Percentiles rank a stretch among this genome's conserved stretches.
Conservation (phyloP, 2,113 vertebrate genomes). For the Montifringilla adamsi region DNA sequence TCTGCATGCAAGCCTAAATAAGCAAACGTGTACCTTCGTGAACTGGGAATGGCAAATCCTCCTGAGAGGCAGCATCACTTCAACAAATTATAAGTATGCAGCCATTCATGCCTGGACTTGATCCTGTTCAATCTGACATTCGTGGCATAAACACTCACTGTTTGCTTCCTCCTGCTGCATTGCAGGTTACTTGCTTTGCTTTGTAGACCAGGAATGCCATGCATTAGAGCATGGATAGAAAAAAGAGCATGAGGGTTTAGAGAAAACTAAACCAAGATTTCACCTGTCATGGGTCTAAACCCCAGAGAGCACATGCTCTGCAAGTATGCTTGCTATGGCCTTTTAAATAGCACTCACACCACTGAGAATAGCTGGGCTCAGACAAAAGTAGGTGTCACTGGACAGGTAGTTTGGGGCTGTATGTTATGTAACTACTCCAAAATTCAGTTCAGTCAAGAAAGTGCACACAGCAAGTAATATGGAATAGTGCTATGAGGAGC, state of each 20-base stretch:
- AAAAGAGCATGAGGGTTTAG: not conserved
- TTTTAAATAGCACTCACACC: conserved; percentile 59
- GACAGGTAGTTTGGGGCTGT: not conserved
- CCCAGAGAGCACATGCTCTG: not conserved
- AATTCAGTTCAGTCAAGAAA: not conserved
- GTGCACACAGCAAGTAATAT: not conserved
- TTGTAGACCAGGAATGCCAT: not conserved
- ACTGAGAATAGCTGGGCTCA: conserved; percentile 45
- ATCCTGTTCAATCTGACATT: not conserved
- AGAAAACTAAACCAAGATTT: not conserved
- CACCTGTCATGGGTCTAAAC: not conserved
- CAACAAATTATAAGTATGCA: not conserved
- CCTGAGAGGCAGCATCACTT: not conserved
- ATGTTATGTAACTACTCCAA: not conserved
- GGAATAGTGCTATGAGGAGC: not conserved
- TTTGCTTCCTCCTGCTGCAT: not conserved
- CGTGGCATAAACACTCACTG: not conserved
- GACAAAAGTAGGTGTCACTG: conserved; percentile 9
- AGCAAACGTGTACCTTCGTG: not conserved
- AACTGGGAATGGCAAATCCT: not conserved
- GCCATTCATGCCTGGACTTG: not conserved
- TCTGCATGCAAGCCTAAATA: not conserved
- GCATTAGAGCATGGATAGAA: not conserved
- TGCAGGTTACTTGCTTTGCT: not conserved
- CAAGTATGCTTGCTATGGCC: not conserved